Evolutionary conservation across 53 echinoderm and acorn worm genomes (phyloP), one percentile per base, ranked within the genome.

Genomic region (Mesocentrotus franciscanus): DNA sequence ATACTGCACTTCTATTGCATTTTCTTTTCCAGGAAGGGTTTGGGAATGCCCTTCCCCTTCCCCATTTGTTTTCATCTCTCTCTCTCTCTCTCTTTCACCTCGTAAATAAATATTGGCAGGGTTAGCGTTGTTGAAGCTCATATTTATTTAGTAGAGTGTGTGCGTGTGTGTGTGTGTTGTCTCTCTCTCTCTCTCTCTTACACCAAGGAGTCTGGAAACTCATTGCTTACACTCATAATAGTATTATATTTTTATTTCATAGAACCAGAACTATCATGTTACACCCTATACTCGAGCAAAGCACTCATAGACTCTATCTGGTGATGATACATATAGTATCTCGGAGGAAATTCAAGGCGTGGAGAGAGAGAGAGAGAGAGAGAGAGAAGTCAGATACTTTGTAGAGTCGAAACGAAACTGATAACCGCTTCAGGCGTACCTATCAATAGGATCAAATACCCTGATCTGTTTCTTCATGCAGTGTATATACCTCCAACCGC

Each of bases 371-470:
- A 64, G 1, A 64, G 15, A 64, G 64, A 20, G 64, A 18, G 64
- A 64, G 72, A 27, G 42, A 42, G 20, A 81, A 81, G 42, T 81
- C 81, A 42, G 74, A 74, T 81, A 81, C 42, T 81, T 36, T 17
- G 42, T 18, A 81, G 81, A 81, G 36, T 81, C 81, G 39, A 81
- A 81, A 42, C 81, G 81, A 81, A 81, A 42, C 81, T 81, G 81
- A 81, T 81, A 81, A 81, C 42, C 81, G 81, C 81, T 18, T 18
- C 29, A 39, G 81, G 81, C 81, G 42, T 39, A 36, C 42, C 81
- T 81, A 36, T 81, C 81, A 17, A 81, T 81, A 81, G 33, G 42
- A 81, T 27, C 12, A 74, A 12, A 74, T 12, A 13, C 29, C 30
- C 74, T 74, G 74, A 74, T 18, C 49, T 49, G 49, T 49, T 49